Conservation (phyloP, 35 echinoderm and acorn worm genomes). For the Amphiura filiformis region DNA sequence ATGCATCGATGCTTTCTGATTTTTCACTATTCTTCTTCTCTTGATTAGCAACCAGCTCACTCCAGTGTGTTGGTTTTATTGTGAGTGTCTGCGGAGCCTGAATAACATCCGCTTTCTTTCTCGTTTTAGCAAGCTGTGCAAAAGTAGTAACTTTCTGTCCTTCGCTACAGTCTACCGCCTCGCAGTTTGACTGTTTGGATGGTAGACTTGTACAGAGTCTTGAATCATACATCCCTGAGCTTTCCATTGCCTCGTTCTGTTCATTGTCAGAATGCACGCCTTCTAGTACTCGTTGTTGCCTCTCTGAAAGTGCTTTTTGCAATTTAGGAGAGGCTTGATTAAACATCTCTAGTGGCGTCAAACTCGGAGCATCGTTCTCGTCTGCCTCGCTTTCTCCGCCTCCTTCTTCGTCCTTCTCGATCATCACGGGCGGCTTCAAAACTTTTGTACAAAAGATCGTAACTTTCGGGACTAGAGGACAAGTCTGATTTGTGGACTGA, state of each 20-base stretch:
- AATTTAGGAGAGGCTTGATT: constrained; percentile 57
- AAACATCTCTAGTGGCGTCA: constrained; percentile 41
- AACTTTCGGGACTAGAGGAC: constrained; percentile 82
- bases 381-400: constrained; percentile 32
- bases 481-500: constrained; percentile 68
- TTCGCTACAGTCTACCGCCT: neutral
- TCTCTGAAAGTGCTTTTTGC: constrained; percentile 49
- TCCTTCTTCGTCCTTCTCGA: constrained; percentile 65
- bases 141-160: constrained; percentile 30
- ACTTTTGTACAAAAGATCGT: constrained; percentile 91
- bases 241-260: neutral
- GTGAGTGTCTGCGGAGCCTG: neutral
- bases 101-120: constrained; percentile 46
- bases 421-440: constrained; percentile 80
- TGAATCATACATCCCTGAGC: neutral
- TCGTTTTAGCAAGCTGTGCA: constrained; percentile 55
- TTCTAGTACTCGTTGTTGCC: neutral
- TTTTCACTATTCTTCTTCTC: neutral
- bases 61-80: constrained; percentile 60
- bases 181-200: neutral
- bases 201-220: neutral
- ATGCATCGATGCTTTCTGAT: neutral
- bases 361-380: neutral
- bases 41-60: constrained; percentile 57
- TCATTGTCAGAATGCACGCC: neutral